A percentile compares a stretch with the other conserved stretches of the same genome.
phyloP scores from a whole-genome alignment of 2,888 invertebrate species.

The Papilio demoleus region DNA sequence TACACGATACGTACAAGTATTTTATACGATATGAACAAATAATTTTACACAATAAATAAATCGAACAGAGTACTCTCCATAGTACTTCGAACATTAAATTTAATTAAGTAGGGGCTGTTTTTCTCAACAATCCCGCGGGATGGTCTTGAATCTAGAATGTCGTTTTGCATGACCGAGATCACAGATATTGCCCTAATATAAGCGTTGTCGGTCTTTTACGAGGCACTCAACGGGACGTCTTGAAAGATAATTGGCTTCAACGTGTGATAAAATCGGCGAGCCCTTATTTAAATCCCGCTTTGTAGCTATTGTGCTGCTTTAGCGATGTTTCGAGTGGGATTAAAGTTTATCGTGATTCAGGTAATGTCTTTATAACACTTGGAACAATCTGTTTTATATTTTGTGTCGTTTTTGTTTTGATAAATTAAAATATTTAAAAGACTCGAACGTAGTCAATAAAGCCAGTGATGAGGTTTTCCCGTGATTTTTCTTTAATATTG shows the following conservation, averaged over 20 bases:
- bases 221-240: conserved; percentile 60
- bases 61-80: conserved; percentile 49
- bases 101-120: conserved; percentile 50
- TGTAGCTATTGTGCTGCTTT: conserved; percentile 58
- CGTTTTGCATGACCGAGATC: conserved; percentile 70
- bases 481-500: too few species aligned
- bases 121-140: conserved; percentile 46
- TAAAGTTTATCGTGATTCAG: conserved; percentile 47
- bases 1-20: conserved; percentile 36
- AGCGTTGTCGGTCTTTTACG: conserved; percentile 70
- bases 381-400: background rate
- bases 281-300: conserved; percentile 57
- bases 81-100: conserved; percentile 55
- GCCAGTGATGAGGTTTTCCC: background rate
- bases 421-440: conserved; percentile 13
- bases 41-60: conserved; percentile 33
- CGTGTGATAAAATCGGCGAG: conserved; percentile 69
- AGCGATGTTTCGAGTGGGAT: conserved; percentile 59
- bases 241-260: conserved; percentile 69
- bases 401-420: conserved; percentile 7
- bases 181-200: conserved; percentile 70
- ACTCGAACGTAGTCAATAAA: too few species aligned
- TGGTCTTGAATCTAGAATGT: conserved; percentile 55
- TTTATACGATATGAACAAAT: background rate
- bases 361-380: conserved; percentile 40